Evolutionary conservation across 1,140 invertebrate genomes (phyloP), one percentile per base, ranked within the genome.

Genomic region (Drosophila lini): DNA sequence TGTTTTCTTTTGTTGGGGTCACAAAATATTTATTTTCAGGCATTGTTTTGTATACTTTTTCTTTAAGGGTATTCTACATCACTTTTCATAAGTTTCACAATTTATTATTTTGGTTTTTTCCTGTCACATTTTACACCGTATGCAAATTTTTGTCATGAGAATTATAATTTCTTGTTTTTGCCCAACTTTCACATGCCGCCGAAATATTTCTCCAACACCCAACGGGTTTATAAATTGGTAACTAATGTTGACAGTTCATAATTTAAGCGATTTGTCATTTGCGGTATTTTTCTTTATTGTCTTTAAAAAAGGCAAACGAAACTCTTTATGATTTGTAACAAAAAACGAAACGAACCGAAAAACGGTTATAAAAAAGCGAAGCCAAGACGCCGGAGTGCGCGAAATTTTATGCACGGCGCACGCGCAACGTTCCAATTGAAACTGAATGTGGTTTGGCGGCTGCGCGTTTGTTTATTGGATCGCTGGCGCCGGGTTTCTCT

Each of bases 371-470:
- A 22, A 50, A 36, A 22, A 57, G 60, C 32, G 41, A 47, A 41
- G 32, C 52, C 22, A 36, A 65, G 38, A 25, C 31, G 10, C 10
- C 36, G 22, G n/a, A 59, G 74, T 64, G 79, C 78, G 78, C 56
- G 44, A 71, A 76, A 45, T 65, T 59, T 42, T 56, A 38, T 61
- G 28, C 61, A 78, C 58, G 52, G 63, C 84, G 83, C 80, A 80
- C 52, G 84, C 81, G 81, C 81, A 80, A 59, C 83, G 84, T 89
- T 88, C 84, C 55, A 88, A 88, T 88, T 80, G 84, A 88, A 89
- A 88, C 83, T 88, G 77, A 88, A 57, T 47, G 77, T 67, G 45
- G 32, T 59, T 71, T 58, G 55, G 64, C 40, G 63, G 64, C 77
- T 34, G 73, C 77, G 63, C 64, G 68, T 78, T 88, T 88, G 84